Evolutionary conservation across 2,797 vertebrate genomes (phyloP).

Genomic region (Phoebastria nigripes): DNA sequence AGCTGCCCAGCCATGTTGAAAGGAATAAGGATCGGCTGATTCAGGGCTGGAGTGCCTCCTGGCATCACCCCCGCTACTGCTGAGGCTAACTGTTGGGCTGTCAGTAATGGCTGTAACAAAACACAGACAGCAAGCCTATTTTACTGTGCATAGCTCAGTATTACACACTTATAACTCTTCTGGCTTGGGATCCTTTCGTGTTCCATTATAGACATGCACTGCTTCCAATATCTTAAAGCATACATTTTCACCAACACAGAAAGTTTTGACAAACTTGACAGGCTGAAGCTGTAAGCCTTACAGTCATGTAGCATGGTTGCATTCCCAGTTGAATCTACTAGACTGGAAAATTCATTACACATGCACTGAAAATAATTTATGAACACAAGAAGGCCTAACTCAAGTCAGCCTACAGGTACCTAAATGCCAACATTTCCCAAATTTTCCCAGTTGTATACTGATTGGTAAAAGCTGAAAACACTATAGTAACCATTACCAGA

Average conservation of each 20-base stretch:
- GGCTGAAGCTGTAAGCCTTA: not conserved
- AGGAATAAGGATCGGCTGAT: slow-evolving; percentile 97
- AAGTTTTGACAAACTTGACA: not conserved
- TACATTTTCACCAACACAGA: not conserved
- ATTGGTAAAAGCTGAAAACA: not conserved
- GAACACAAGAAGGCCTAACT: not conserved
- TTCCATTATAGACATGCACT: not conserved
- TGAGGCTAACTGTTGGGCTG: slow-evolving; percentile 94
- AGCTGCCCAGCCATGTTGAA: slow-evolving; percentile 96
- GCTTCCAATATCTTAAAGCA: not conserved
- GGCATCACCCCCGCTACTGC: slow-evolving; percentile 96
- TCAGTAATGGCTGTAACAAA: slow-evolving; percentile 87
- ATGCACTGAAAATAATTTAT: not conserved
- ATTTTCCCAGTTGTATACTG: not conserved
- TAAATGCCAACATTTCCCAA: not conserved
- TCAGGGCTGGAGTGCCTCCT: slow-evolving; percentile 87
- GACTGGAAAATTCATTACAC: not conserved
- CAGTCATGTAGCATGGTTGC: not conserved
- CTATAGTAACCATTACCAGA: slow-evolving; percentile 2
- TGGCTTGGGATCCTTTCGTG: not conserved
- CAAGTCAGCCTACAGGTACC: not conserved
- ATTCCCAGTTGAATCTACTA: not conserved
- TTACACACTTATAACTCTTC: not conserved
- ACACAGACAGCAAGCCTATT: not conserved
- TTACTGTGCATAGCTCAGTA: not conserved